Evolutionary conservation across 1,140 invertebrate genomes (phyloP), one percentile per base, ranked within the genome.

Genomic region (Brachionus rotundiformis): DNA sequence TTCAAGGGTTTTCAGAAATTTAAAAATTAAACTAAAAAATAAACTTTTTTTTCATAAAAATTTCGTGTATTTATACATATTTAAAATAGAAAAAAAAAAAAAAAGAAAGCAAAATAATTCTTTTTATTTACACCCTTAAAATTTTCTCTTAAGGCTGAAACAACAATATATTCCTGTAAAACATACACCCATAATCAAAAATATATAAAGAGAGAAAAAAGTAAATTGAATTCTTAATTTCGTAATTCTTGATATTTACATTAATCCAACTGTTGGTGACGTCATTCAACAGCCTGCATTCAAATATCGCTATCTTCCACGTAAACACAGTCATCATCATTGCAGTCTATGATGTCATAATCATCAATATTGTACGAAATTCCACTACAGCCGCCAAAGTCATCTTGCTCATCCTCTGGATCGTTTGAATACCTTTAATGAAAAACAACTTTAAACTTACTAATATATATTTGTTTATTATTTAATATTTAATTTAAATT

Each of bases 61-160:
- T 36, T 68, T 36, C 31, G 13, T 68, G 16, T 68, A 68, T 68
- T 68, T 68, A 68, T 68, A 68, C 33, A 36, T 68, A 16, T n/a
- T n/a, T n/a, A n/a, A n/a, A n/a, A n/a, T n/a, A n/a, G n/a, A n/a
- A n/a, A n/a, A n/a, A n/a, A n/a, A n/a, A n/a, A n/a, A n/a, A n/a
- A n/a, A n/a, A n/a, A n/a, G n/a, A 5, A 19, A 19, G 19, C 11
- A 63, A 29, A 63, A 29, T 2, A 31, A 29, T 29, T 29, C 10
- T 29, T 63, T 63, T 63, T 31, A 33, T 68, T 68, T 68, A 68
- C 63, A 68, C 63, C 63, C 63, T 68, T 68, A 68, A 36, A 68
- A 19, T 36, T 19, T 16, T 63, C 61, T 63, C 63, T 68, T 68
- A 68, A 68, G 63, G 63, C 63, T 68, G 63, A 68, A 68, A 68